A percentile compares a stretch with the other conserved stretches of the same genome.
These are phyloP conservation scores for Pammene aurita DNA, from an alignment of 2,888 invertebrate species.

Conservation along the genomic window DNA sequence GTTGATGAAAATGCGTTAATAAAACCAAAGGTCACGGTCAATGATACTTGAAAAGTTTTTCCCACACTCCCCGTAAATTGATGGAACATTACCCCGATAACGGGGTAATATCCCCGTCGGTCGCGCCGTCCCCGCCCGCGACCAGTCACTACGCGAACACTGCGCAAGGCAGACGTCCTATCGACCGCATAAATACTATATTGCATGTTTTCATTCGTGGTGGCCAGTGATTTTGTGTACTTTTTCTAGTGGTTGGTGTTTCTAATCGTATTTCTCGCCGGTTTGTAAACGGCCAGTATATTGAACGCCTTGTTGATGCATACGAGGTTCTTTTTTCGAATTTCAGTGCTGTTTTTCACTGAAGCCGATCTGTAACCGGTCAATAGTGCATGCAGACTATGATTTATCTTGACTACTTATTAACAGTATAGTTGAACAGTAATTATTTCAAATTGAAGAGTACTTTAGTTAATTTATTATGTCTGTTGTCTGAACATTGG, in stretches of 20 bases:
- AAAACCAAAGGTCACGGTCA: conserved; percentile 8
- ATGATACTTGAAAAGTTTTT: conserved; percentile 8
- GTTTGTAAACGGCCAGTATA: conserved; percentile 12
- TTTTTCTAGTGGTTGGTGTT: conserved; percentile 18
- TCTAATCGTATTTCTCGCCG: conserved; percentile 8
- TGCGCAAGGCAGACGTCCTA: conserved; percentile 51
- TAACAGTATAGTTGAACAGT: not conserved
- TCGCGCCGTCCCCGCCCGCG: conserved; percentile 56
- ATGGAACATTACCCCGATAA: conserved; percentile 53
- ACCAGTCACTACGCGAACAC: conserved; percentile 60
- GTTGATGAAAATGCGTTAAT: not conserved
- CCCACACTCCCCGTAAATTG: conserved; percentile 9
- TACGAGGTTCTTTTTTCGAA: not conserved
- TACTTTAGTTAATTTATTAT: not conserved
- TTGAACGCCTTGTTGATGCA: not conserved
- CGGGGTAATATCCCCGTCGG: conserved; percentile 59
- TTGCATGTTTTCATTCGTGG: conserved; percentile 38
- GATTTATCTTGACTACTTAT: not conserved
- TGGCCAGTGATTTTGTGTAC: conserved; percentile 35
- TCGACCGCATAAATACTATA: conserved; percentile 53
- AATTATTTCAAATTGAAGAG: not conserved
- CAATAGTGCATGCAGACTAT: conserved; percentile 13
- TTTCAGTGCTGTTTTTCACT: not conserved
- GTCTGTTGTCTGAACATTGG: no score
- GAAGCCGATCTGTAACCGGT: conserved; percentile 11